phyloP scores from a whole-genome alignment of 64 coral and sea anemone species.

The Trachythela sp. region DNA sequence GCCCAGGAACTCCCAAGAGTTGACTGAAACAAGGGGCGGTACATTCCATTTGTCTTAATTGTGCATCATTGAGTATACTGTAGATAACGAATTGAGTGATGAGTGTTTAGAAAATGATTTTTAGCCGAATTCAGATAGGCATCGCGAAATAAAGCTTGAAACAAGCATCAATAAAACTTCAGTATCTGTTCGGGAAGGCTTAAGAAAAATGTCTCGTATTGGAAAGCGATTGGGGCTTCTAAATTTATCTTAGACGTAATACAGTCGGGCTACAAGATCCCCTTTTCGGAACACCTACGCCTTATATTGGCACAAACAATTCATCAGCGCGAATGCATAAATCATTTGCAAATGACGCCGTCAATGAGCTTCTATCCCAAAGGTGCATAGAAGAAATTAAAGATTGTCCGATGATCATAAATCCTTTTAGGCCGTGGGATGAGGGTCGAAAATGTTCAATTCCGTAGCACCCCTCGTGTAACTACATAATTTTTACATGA shows the following conservation, averaged over 20 bases:
- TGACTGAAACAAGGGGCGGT: neutral
- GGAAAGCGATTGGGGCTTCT: neutral
- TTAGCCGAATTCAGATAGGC: neutral
- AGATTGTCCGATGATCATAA: conserved; percentile 31
- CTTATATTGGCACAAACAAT: conserved; percentile 31
- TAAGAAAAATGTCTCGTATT: neutral
- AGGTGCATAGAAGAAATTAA: conserved; percentile 34
- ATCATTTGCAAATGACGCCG: conserved; percentile 40
- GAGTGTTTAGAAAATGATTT: neutral
- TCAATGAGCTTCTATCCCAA: conserved; percentile 34
- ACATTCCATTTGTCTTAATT: too few relatives aligned
- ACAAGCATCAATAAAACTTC: neutral
- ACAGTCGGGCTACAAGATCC: conserved; percentile 19
- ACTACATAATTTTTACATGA: too few relatives aligned
- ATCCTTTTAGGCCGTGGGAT: too few relatives aligned
- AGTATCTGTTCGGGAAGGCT: neutral
- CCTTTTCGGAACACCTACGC: conserved; percentile 33
- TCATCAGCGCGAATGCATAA: conserved; percentile 30
- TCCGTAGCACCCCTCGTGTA: too few relatives aligned
- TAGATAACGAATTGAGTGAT: neutral
- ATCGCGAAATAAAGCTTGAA: neutral
- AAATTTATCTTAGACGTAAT: conserved; percentile 2
- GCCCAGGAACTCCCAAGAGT: neutral
- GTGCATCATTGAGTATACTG: neutral
- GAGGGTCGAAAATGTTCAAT: too few relatives aligned